Evolutionary conservation across 92 coral and sea anemone genomes (phyloP), one percentile per base, ranked within the genome.

Genomic region (Zoanthus gigantus): DNA sequence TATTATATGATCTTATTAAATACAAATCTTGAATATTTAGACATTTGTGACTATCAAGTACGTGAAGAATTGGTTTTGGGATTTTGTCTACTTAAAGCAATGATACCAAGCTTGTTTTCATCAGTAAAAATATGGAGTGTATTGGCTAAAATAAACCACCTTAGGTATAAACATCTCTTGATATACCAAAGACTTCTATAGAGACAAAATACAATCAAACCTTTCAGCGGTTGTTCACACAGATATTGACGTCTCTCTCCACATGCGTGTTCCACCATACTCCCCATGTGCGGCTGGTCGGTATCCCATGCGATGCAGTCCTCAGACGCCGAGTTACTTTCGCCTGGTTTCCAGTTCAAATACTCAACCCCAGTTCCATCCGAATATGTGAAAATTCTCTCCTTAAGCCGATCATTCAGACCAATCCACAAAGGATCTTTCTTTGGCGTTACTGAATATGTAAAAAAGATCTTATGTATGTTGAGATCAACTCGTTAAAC

Each of bases 351-450:
- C 98, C 98, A 95, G 83, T 88, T 91, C 29, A 92, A 72, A 61
- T 93, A 93, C 29, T 95, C 98, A 16, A 95, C 92, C 14, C 93
- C 91, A 5, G 94, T 83, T 12, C 98, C 98, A 47, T 95, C 98
- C 4, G 93, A 83, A 87, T 91, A 91, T 9, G 93, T 91, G 69
- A 93, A 95, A 0, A 83, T 84, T 31, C 98, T 93, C 57, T 93
- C 94, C 4, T 84, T 89, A 42, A 90, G 77, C 81, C 96, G 86
- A 85, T 95, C 96, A 71, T 95, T 95, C 9, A 95, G 79, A 28
- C 98, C 98, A 15, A 87, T 93, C 98, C 98, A 95, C 7, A 92
- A 83, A 14, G 88, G 88, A 2, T 92, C 96, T 61, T 90, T 91
- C 80, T 71, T 76, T 12, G 29, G 30, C 66, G 47, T 45, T 34